Base-by-base conservation (phyloP, 2,797 vertebrate species). In the Coranthus polyacanthus region DNA sequence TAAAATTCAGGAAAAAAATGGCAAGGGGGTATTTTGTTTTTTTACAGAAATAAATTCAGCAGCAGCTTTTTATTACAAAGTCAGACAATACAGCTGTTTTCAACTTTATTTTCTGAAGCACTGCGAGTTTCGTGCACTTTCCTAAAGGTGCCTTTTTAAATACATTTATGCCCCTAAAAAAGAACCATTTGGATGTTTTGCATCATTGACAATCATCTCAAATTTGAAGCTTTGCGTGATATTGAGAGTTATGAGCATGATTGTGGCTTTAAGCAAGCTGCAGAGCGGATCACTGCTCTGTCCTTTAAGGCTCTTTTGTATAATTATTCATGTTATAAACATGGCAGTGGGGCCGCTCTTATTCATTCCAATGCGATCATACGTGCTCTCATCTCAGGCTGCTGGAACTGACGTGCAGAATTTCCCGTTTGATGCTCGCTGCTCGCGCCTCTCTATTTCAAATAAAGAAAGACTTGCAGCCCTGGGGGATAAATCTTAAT, bases 291-390 rank as follows among this genome's bases (percentile, higher is more conserved):
- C 76, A 66, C 49, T 17, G 11, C 66, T 18, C 26, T 49, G 47
- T 56, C 64, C 67, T 59, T 41, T 68, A 70, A 89, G 85, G 47
- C 74, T 76, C 72, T 75, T 86, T 64, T 68, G 62, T 69, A 42
- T 70, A 87, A 92, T 89, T 84, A 85, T 88, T 85, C 74, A 55
- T 76, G 54, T 64, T 73, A 65, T 88, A 87, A 87, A 91, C 85
- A 89, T 49, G 58, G 64, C 75, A 78, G 76, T 74, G 47, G 73
- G 71, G 66, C 49, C 57, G 65, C 75, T 75, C 70, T 60, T 75
- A 54, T 81, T 81, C 64, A 76, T 83, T 82, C 55, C 68, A 72
- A 72, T 50, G 36, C 15, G 50, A 72, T 85, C 72, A 64, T 55
- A 53, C 63, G 71, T 4, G 11, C 77, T 70, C 68, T 54, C 7